Conservation (phyloP, 1,140 invertebrate species). For the Temnothorax longispinosus region DNA sequence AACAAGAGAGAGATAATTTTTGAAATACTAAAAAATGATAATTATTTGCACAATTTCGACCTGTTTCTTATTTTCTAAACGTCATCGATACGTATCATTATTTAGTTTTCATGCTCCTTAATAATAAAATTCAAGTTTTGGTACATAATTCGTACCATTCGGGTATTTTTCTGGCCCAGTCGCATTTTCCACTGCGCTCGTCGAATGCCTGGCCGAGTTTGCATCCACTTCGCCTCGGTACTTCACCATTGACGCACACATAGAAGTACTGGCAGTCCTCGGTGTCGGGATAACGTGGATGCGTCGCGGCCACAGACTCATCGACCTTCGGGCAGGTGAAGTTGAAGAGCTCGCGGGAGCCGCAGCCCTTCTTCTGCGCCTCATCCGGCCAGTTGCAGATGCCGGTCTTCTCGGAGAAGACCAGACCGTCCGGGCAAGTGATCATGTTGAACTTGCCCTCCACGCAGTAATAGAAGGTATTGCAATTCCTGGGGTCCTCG, state of each 20-base stretch:
- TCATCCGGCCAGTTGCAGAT: constrained; percentile 97
- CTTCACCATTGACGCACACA: constrained; percentile 95
- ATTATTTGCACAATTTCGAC: background rate
- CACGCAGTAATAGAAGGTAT: constrained; percentile 96
- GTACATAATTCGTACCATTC: constrained; percentile 90
- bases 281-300: constrained; percentile 95
- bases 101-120: background rate
- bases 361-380: constrained; percentile 94
- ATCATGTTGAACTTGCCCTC: constrained; percentile 96
- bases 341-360: constrained; percentile 93
- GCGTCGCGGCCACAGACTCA: constrained; percentile 90
- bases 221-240: constrained; percentile 93
- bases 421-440: constrained; percentile 94
- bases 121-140: constrained; percentile 8
- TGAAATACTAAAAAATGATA: too few species aligned
- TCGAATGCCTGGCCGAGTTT: constrained; percentile 97
- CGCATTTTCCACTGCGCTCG: constrained; percentile 92
- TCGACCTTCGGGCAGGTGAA: constrained; percentile 94
- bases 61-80: background rate
- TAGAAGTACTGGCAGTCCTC: constrained; percentile 97
- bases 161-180: constrained; percentile 95
- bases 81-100: background rate
- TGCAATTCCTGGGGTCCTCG: constrained; percentile 92
- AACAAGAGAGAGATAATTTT: background rate
- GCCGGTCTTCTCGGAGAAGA: constrained; percentile 95